Evolutionary conservation across 1,140 invertebrate species (phyloP), one percentile per base, ranked within the genome.

Genomic region (Drosophila orena): DNA sequence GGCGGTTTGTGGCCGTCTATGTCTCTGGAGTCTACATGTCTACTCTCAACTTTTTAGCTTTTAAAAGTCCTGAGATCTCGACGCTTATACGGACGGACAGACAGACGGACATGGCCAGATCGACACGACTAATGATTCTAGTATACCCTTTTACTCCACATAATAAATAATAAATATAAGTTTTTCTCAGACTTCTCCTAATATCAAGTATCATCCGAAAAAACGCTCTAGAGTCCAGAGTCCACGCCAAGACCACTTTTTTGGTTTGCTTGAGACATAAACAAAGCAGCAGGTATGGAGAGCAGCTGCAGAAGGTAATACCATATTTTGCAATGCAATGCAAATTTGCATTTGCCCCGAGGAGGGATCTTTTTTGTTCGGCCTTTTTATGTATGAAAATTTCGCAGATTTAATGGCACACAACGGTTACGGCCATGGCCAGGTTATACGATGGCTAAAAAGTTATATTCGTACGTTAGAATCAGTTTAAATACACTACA

Each of bases 181-280:
- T 24, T 88, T 89, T 89, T 76, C 79, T 89, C 89, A 89, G 75
- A 60, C 37, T 35, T 64, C 27, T 52, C 65, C 85, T 85, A 88
- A 85, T 88, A 79, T 81, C 78, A 85, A 81, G 83, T 81, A 85
- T 81, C 75, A 66, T 46, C 60, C 60, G 46, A n/a, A 40, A 22
- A 40, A 49, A 62, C 24, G 42, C 17, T 22, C 1, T 30, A 2
- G 34, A 15, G 58, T 35, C 68, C 49, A 49, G 55, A 46, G 35
- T 55, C 62, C 54, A 20, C 22, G 22, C 43, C 50, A 56, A 59
- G 38, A 10, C 80, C 74, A 85, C 88, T 88, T 75, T 88, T 77
- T 85, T 68, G 71, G 68, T 79, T 79, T 86, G 78, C 54, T 66
- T 77, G 56, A 62, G 65, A 30, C 8, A 30, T 78, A 81, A 86